Evolutionary conservation across 2,888 invertebrate species (phyloP), one percentile per base, ranked within the genome.

Genomic region (Spicauda simplicius): DNA sequence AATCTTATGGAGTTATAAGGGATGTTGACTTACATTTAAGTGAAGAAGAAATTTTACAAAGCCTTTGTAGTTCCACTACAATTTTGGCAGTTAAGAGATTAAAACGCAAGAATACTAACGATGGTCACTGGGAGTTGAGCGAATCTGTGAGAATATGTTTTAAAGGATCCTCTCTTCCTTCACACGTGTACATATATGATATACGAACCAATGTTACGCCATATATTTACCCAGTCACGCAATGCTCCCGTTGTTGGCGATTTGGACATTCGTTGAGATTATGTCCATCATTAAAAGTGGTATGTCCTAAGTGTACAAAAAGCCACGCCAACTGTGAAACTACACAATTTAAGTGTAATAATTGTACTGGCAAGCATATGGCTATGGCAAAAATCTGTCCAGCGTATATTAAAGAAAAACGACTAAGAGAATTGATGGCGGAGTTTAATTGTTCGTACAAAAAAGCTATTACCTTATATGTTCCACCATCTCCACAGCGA

Each of bases 251-350:
- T 4, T 60, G 59, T 25, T 60, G 59, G 59, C 59, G 59, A 10
- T 60, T 50, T 30, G 59, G 59, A 2, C 59, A 60, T 20, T 50
- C 59, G 12, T 0, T 60, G 5, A 60, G 69, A 72, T 77, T 77
- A 73, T 68, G 73, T 69, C 71, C 72, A 64, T 68, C 72, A 69
- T 72, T 60, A 16, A 62, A 62, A 41, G 41, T 18, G n/a, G 41
- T 62, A 25, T 62, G 53, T n/a, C 53, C 53, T 16, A 62, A 53
- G 30, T 54, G 52, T 60, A 52, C 60, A 8, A 60, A 60, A 60
- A 33, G 8, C 18, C 52, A 60, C 8, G 33, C 8, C n/a, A 62
- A 54, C 41, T 62, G 61, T 8, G 61, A 62, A 41, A 62, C 53
- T 4, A 62, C 41, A 6, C 14, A 62, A 4, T 62, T 62, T 41